Evolutionary conservation across 2,888 invertebrate species (phyloP).

Genomic region (Sericinus montela): DNA sequence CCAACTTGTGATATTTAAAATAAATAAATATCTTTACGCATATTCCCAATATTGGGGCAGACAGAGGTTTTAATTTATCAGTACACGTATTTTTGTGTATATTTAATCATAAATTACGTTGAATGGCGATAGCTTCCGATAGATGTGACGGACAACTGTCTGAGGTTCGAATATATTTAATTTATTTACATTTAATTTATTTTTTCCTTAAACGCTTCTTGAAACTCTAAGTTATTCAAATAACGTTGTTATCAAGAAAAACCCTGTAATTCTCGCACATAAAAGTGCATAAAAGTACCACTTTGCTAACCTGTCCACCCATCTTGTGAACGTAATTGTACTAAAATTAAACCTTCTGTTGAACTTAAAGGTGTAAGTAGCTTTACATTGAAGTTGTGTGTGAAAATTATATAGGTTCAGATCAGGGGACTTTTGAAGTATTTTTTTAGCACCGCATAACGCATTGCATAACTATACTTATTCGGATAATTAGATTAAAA

Average conservation of each 20-base stretch:
- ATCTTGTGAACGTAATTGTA: constrained; percentile 6
- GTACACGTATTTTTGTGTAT: too few species aligned
- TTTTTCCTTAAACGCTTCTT: neutral
- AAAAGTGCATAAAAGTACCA: constrained; percentile 2
- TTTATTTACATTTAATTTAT: too few species aligned
- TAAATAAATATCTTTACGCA: too few species aligned
- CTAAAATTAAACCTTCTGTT: neutral
- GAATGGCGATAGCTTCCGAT: too few species aligned
- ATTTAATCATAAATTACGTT: too few species aligned
- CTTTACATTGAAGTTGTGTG: constrained; percentile 2
- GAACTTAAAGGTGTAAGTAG: neutral
- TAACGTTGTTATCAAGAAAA: neutral
- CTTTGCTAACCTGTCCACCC: constrained; percentile 10
- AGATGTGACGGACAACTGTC: too few species aligned
- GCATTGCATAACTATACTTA: too few species aligned
- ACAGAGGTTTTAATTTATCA: too few species aligned
- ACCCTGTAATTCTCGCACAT: neutral
- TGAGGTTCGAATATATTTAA: too few species aligned
- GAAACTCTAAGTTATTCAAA: neutral
- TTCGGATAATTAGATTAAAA: neutral
- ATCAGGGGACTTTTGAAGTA: neutral
- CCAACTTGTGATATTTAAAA: too few species aligned
- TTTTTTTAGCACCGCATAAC: too few species aligned
- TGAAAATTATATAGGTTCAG: neutral
- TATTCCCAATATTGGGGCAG: too few species aligned